Percentiles rank a stretch among this genome's conserved stretches.
These are phyloP conservation scores for Drosophila mimica DNA, from an alignment of 2,888 invertebrate genomes.

Conservation along the genomic window DNA sequence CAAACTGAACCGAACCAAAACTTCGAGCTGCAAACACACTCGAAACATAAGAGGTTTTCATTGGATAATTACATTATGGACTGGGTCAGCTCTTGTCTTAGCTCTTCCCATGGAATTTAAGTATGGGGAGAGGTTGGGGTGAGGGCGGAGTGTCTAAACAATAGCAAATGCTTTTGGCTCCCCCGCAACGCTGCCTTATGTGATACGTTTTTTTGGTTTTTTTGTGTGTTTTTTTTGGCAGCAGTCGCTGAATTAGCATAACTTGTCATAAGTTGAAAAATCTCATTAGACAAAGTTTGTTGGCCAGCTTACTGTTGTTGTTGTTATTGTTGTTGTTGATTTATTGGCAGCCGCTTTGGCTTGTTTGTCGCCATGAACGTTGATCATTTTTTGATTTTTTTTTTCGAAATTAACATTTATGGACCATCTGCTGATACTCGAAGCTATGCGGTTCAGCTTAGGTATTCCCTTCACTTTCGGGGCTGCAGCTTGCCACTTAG, in stretches of 20 bases:
- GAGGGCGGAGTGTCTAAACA: conserved; percentile 18
- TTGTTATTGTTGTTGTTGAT: conserved; percentile 24
- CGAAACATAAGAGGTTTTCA: conserved; percentile 42
- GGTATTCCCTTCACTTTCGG: conserved; percentile 71
- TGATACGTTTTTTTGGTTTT: conserved; percentile 27
- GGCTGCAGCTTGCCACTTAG: conserved; percentile 20
- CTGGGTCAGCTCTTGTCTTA: conserved; percentile 46
- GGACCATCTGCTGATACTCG: conserved; percentile 40
- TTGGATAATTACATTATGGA: conserved; percentile 55
- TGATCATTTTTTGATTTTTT: conserved; percentile 57
- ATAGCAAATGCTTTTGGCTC: conserved; percentile 44
- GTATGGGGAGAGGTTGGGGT: background rate
- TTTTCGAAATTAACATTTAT: conserved; percentile 66
- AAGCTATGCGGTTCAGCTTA: conserved; percentile 49
- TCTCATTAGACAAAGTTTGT: conserved; percentile 73
- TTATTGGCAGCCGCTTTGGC: conserved; percentile 46
- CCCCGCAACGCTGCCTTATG: conserved; percentile 57
- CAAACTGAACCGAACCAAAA: background rate
- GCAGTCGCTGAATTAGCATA: conserved; percentile 71
- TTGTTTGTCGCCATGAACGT: conserved; percentile 38
- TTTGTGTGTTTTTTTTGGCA: conserved; percentile 15
- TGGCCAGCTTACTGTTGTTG: conserved; percentile 21
- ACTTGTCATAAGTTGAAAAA: conserved; percentile 81
- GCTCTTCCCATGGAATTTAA: conserved; percentile 21
- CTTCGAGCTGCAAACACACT: conserved; percentile 27